Base-by-base conservation (phyloP, 2,797 vertebrate species). In the Lepilemur ruficaudatus region DNA sequence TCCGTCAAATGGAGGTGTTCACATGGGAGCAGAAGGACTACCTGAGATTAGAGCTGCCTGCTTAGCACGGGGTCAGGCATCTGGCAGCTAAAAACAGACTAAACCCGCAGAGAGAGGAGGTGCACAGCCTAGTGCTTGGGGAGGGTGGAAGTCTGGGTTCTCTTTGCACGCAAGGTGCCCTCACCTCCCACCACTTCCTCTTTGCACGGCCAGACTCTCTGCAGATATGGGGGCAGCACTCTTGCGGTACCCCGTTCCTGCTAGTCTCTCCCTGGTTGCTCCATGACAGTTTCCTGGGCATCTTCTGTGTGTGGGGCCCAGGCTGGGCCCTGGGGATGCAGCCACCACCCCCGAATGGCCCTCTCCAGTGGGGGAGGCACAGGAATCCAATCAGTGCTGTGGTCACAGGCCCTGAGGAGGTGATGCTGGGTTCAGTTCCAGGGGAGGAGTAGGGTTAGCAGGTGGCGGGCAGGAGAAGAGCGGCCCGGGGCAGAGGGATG, bases 171-270 rank as follows among this genome's bases (percentile, higher is more conserved):
- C 52, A 15, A 78, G 43, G 52, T 4, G 0, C 48, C 85, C 90
- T 92, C 23, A 8, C 75, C 50, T 93, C 73, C 38, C 23, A 61
- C 92, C 46, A 72, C 94, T 96, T 97, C 94, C 96, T 93, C 50
- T 75, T 25, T 14, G 22, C n/a, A 3, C 7, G 11, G 2, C 13
- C 4, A 9, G 63, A 25, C 52, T 46, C 50, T 83, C 72, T 32
- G 35, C 50, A 59, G 72, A 69, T 17, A 25, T 20, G 50, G 52
- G 50, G n/a, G 43, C 75, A 48, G 75, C 81, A 78, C 48, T 78
- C 73, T 76, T 94, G 46, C 3, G 8, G n/a, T 57, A 50, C 59
- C 76, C 30, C 17, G 7, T 23, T 89, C 72, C 35, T 57, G 38
- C 41, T n/a, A 35, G 70, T 23, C 30, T 79, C 63, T 38, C 55